Base-by-base conservation (phyloP, 30 jellyfish, hydroid and myxozoan genomes). In the Cassiopea xamachana region DNA sequence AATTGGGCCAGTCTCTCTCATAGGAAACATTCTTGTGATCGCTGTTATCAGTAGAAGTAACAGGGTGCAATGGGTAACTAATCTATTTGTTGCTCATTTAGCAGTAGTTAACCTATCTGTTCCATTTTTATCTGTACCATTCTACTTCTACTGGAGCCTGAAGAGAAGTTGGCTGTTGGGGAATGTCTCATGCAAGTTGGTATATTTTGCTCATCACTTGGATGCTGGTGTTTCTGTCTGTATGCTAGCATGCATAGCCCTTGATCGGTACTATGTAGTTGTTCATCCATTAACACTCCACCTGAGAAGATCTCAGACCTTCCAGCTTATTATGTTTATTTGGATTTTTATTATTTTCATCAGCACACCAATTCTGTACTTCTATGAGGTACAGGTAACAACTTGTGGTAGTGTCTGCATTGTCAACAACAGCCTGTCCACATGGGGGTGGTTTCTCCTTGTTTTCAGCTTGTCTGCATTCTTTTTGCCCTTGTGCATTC, bases 41-140 rank as follows among this genome's bases (percentile, higher is more conserved):
- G 94, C 98, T 61, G 98, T 92, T 27, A 81, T 92, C 77, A 75
- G 92, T 51, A 80, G 92, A 81, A 92, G 98, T 75, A 90, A 91
- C 79, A 67, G 98, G 46, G 92, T 76, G n/a, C 98, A 92, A 69
- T 92, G 98, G 98, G 92, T 92, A 48, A 86, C 98, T 14, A 92
- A 92, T 62, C 62, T 92, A 64, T 92, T 92, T 92, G 98, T 92
- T 60, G 98, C 98, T 2, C 98, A 92, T 59, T 83, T 92, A 14
- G 98, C 98, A 55, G 82, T 79, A 7, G 95, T 86, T 43, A 92
- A 92, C 71, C 77, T 92, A 51, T n/a, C 74, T 59, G 95, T 92
- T 18, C 98, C 98, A 39, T 10, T 92, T 46, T 39, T 92, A 45
- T 81, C 84, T 44, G 98, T 69, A 67, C 98, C 98, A 43, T 64